These are phyloP conservation scores for Anoncus sp. DNA, from an alignment of 2,888 invertebrate genomes.

Conservation along the genomic window DNA sequence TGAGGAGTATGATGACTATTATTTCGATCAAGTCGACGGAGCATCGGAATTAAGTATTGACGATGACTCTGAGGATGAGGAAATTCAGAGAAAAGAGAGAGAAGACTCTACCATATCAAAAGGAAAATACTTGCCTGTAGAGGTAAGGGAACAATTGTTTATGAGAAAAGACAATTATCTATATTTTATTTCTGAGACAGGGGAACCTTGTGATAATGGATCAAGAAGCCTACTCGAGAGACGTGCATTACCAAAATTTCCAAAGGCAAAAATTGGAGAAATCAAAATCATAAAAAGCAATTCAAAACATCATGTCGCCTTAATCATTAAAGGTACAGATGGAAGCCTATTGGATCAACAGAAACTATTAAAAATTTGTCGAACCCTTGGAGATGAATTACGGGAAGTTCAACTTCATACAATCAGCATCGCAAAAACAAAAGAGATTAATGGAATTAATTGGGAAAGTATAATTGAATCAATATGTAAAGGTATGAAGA, in stretches of 20 bases:
- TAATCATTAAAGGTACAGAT: not conserved
- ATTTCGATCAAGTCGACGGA: slow-evolving; percentile 6
- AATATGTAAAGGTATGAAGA: no score
- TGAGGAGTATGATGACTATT: slow-evolving; percentile 16
- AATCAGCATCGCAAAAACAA: slow-evolving; percentile 22
- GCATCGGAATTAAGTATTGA: not conserved
- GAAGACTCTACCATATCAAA: not conserved
- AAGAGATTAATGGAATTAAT: slow-evolving; percentile 10
- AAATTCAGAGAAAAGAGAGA: not conserved
- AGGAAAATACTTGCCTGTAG: not conserved
- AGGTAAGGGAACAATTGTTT: slow-evolving; percentile 22
- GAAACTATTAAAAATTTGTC: not conserved
- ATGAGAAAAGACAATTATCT: slow-evolving; percentile 45
- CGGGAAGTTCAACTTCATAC: not conserved
- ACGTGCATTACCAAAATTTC: slow-evolving; percentile 29
- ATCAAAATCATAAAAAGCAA: not conserved
- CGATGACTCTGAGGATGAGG: not conserved
- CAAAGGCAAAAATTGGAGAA: not conserved
- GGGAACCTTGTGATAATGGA: slow-evolving; percentile 32
- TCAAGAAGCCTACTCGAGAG: not conserved
- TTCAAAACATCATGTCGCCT: not conserved
- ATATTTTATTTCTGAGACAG: slow-evolving; percentile 44
- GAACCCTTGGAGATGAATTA: not conserved
- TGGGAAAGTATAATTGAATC: no score
- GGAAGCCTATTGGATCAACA: not conserved